These are phyloP conservation scores for Mastomys natalensis DNA, from an alignment of 2,113 vertebrate genomes.

Conservation along the genomic window DNA sequence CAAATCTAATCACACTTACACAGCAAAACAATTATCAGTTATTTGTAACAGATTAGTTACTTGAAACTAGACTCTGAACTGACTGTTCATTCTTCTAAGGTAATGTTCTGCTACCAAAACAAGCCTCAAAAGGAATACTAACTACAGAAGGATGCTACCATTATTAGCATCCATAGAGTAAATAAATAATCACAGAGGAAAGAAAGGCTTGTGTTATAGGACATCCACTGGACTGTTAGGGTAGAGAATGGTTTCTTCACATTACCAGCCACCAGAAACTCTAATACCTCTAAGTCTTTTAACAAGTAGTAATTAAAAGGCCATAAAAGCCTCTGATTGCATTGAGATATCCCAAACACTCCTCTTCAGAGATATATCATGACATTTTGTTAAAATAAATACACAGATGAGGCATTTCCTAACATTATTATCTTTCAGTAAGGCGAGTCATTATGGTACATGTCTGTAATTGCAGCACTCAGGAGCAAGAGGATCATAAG, in stretches of 20 bases:
- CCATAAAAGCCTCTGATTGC: background rate
- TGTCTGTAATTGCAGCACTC: background rate
- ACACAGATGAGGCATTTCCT: background rate
- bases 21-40: constrained; percentile 35
- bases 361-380: background rate
- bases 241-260: constrained; percentile 10
- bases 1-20: constrained; percentile 53
- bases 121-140: constrained; percentile 15
- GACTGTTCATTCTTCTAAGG: constrained; percentile 20
- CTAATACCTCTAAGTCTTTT: constrained; percentile 25
- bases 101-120: background rate
- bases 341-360: background rate
- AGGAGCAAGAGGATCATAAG: background rate
- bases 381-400: constrained; percentile 42
- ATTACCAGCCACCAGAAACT: constrained; percentile 21
- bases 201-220: constrained; percentile 19
- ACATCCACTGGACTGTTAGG: background rate
- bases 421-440: constrained; percentile 14
- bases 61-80: constrained; percentile 30
- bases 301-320: constrained; percentile 42
- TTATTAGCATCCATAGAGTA: constrained; percentile 18
- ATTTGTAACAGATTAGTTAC: constrained; percentile 15
- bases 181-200: background rate
- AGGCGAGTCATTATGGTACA: background rate
- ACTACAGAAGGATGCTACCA: background rate